phyloP scores from a whole-genome alignment of 1,140 invertebrate species.

The Rhyacophila brunnea region DNA sequence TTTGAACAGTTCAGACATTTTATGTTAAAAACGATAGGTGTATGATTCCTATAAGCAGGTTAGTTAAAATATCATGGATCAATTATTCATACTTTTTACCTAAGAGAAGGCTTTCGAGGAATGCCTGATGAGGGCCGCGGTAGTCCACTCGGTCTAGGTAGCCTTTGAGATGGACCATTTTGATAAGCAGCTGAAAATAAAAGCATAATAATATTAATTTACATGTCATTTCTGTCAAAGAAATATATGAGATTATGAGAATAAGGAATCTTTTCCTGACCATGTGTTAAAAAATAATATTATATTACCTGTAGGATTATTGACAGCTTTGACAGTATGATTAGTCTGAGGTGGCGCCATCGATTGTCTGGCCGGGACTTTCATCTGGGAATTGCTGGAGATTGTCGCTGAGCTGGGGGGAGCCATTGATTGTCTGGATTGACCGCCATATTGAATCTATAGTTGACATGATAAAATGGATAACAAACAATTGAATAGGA shows the following conservation, averaged over 20 bases:
- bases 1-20: too few species aligned
- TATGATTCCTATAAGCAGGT: too few species aligned
- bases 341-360: conserved; percentile 10
- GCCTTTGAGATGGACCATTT: conserved; percentile 4
- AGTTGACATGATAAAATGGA: too few species aligned
- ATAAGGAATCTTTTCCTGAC: too few species aligned
- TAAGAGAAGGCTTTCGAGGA: conserved; percentile 25
- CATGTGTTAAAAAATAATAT: too few species aligned
- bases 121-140: conserved; percentile 31
- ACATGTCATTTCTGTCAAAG: too few species aligned
- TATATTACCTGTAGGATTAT: neutral
- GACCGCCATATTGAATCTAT: neutral
- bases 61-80: too few species aligned
- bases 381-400: conserved; percentile 24
- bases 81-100: conserved; percentile 11
- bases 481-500: too few species aligned
- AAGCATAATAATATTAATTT: too few species aligned
- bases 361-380: conserved; percentile 17
- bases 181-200: conserved; percentile 3
- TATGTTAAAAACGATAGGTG: too few species aligned
- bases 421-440: conserved; percentile 3
- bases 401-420: neutral
- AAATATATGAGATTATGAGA: too few species aligned
- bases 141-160: conserved; percentile 30
- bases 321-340: neutral